Evolutionary conservation across 1,140 invertebrate species (phyloP).

Genomic region (Samia ricini): DNA sequence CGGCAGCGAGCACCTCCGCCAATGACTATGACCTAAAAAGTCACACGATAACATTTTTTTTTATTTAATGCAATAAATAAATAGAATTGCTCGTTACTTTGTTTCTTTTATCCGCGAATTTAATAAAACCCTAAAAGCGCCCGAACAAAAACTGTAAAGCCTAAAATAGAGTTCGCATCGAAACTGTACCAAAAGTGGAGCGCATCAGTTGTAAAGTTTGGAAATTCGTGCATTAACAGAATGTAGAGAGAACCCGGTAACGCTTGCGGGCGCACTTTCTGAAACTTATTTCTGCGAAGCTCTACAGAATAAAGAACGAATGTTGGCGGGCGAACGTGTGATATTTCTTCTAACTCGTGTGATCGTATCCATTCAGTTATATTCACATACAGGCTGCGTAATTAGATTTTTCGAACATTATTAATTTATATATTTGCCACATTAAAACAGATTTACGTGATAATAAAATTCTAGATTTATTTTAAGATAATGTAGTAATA

Average conservation of each 20-base stretch:
- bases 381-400: no score
- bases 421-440: no score
- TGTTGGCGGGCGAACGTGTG: neutral
- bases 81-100: no score
- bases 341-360: neutral
- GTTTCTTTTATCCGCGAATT: neutral
- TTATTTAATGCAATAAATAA: no score
- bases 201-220: conserved; percentile 8
- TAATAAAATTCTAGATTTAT: no score
- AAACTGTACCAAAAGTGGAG: conserved; percentile 5
- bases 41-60: no score
- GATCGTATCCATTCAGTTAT: no score
- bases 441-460: no score
- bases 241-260: conserved; percentile 1
- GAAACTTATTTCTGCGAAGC: neutral
- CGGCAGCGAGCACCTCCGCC: no score
- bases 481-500: no score
- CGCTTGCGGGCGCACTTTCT: neutral
- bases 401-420: no score
- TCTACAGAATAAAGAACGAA: neutral
- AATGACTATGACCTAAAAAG: no score
- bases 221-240: neutral
- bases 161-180: conserved; percentile 6
- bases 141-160: conserved; percentile 5
- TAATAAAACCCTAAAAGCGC: neutral